Base-by-base conservation (phyloP, 2,113 vertebrate genomes). In the Puffinus mauretanicus region DNA sequence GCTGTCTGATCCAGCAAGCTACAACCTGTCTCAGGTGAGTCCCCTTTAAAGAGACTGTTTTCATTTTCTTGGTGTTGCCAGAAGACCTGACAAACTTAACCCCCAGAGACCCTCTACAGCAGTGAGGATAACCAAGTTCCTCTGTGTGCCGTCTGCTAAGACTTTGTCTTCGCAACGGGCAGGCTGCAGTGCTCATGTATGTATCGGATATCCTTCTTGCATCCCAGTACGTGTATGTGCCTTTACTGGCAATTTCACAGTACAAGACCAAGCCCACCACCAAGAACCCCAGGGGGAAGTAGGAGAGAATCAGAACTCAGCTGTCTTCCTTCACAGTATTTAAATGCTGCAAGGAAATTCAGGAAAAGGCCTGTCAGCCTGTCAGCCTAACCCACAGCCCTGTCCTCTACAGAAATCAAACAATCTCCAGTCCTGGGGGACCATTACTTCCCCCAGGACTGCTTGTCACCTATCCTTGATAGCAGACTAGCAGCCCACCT, bases 91-190 rank as follows among this genome's bases (percentile, higher is more conserved):
- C 21, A 73, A 57, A 78, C 26, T 67, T 10, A 67, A 40, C 2
- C 32, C 32, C 52, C 27, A 0, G 4, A 80, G 34, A 36, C 25
- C 11, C 57, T 3, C 5, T 18, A 36, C 7, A 66, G 40, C 66
- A 58, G 30, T 0, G 13, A 69, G 54, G 47, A 67, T 16, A 88
- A 38, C 26, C 18, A 54, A 10, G 49, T 3, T 84, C 86, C 75
- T 66, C 73, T 0, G 0, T 13, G 36, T 6, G 1, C 36, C 2
- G 0, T 32, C 40, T 78, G 55, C 67, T 24, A 22, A 4, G 54
- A 44, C 36, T 38, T 38, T 38, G 36, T 38, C 36, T 38, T 38
- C 36, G 36, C 36, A 38, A 38, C 36, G 8, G 36, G 36, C 4
- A 80, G 57, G 76, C 69, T 36, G 38, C 47, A 62, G 57, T 26